These are phyloP conservation scores for Argyrosomus japonicus DNA, from an alignment of 2,113 vertebrate genomes.

Conservation along the genomic window DNA sequence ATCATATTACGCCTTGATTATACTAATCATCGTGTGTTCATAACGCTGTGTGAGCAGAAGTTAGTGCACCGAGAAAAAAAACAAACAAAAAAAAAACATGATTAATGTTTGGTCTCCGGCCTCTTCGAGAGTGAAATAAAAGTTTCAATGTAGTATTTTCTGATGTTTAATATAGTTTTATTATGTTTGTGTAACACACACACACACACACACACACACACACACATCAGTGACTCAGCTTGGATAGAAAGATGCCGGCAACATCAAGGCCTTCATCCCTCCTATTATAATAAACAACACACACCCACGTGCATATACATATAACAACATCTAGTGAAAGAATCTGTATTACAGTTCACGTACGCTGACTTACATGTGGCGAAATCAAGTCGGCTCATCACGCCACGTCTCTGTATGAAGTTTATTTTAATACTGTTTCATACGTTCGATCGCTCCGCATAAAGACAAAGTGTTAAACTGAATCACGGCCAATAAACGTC, in stretches of 20 bases:
- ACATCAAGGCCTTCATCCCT: constrained; percentile 10
- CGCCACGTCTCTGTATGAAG: not conserved
- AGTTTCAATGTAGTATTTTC: not conserved
- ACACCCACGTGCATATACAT: not conserved
- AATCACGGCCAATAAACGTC: constrained; percentile 1
- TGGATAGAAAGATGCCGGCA: not conserved
- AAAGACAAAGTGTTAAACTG: not conserved
- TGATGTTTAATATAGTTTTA: not conserved
- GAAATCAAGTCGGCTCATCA: not conserved
- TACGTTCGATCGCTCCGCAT: not conserved
- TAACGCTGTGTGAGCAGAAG: not conserved
- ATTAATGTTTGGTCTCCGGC: not conserved
- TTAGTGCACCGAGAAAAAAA: not conserved
- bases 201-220: not conserved
- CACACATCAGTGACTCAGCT: not conserved
- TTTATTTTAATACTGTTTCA: not conserved
- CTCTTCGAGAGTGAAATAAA: too few species aligned
- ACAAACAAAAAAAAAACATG: not conserved
- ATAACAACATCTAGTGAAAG: not conserved
- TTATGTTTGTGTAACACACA: not conserved
- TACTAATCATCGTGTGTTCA: constrained; percentile 15
- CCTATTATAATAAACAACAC: not conserved
- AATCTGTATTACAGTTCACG: not conserved
- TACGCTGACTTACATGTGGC: not conserved
- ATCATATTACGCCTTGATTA: constrained; percentile 2